Base-by-base conservation (phyloP, 2,797 vertebrate genomes). In the Rhinophrynus dorsalis region DNA sequence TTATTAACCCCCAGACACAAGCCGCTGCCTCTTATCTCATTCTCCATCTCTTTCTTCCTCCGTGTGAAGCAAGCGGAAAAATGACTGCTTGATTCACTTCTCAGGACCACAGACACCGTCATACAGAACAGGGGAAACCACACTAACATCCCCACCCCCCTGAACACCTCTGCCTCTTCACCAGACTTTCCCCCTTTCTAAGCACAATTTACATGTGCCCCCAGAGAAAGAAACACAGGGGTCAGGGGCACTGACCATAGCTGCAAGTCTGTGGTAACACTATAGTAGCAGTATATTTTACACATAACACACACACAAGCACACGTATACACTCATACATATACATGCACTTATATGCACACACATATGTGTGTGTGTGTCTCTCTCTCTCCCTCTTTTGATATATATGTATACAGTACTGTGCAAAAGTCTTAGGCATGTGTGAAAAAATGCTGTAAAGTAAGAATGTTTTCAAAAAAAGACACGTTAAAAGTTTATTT, bases 61-160 rank as follows among this genome's bases (percentile, higher is more conserved):
- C 40, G 57, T 45, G 38, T 45, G 38, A 60, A 45, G 37, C 24
- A 23, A 45, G 58, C 38, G 58, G 58, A 61, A 61, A 50, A 61
- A 61, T 47, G 27, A 47, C 18, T 5, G 6, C 29, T 55, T 9
- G 12, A 10, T 18, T 57, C 11, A 26, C 3, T 21, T 37, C 20
- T 32, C 27, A 48, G 40, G 29, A 62, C 59, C 54, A 37, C 44
- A 47, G 21, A 35, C 20, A 21, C 21, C 12, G 23, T 42, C 33
- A 35, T 48, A 33, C 11, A 4, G 3, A 60, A 57, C 17, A 67
- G n/a, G 35, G 44, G 52, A 61, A 29, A 59, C 56, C 26, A 40
- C 18, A 48, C 32, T 3, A 2, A 30, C n/a, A 38, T 27, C 3
- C 21, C 24, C 8, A 23, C 37, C 20, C 52, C n/a, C 23, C 18